These are phyloP conservation scores for Ochotona princeps DNA, from an alignment of 2,113 vertebrate genomes.

Conservation along the genomic window DNA sequence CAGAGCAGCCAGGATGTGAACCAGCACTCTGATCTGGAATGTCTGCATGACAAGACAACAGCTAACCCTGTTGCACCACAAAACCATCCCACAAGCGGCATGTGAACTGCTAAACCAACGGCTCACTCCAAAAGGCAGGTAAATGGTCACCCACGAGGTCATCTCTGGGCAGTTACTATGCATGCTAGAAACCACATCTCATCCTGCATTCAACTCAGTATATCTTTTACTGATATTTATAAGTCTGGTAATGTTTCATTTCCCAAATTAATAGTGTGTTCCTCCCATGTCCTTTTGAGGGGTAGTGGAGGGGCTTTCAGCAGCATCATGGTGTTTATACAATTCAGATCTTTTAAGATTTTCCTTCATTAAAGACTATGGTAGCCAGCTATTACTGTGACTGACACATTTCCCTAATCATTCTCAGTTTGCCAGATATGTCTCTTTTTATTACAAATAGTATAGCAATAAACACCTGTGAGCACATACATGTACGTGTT, in stretches of 20 bases:
- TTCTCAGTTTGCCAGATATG: neutral
- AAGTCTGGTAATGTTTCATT: neutral
- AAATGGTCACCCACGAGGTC: neutral
- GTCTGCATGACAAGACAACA: too few relatives aligned
- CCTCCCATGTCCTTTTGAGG: neutral
- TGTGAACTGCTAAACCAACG: too few relatives aligned
- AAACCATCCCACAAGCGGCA: too few relatives aligned
- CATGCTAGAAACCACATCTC: neutral
- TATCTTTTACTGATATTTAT: neutral
- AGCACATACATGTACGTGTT: neutral
- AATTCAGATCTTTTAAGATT: neutral
- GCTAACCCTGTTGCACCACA: too few relatives aligned
- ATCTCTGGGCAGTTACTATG: neutral
- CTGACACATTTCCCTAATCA: neutral
- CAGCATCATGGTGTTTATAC: neutral
- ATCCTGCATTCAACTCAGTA: neutral
- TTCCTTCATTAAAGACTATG: neutral
- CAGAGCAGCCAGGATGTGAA: too few relatives aligned
- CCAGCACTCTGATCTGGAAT: too few relatives aligned
- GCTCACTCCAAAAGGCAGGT: too few relatives aligned
- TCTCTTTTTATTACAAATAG: conserved; percentile 4
- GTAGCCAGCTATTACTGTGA: neutral
- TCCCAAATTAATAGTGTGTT: neutral
- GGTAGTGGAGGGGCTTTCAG: neutral
- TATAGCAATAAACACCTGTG: neutral